Percentiles rank a stretch among this genome's conserved stretches.
Evolutionary conservation across 2,888 invertebrate species (phyloP).

Genomic region (Peribatodes rhomboidaria): DNA sequence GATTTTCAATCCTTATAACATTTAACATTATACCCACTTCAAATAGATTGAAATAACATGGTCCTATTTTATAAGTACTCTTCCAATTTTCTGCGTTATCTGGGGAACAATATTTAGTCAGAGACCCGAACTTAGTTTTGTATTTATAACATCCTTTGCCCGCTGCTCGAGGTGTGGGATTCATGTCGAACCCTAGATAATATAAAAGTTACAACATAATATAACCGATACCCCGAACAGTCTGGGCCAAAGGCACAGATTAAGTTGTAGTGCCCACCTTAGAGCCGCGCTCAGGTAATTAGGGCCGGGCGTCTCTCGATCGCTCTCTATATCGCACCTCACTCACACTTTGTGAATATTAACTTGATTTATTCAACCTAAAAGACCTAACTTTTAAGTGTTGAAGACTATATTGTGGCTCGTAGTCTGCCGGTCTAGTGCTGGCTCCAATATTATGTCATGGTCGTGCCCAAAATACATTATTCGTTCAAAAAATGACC

Average conservation of each 20-base stretch:
- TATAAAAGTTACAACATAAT: neutral
- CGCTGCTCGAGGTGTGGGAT: too few species aligned
- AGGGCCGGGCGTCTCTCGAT: slow-evolving; percentile 2
- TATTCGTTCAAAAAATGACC: too few species aligned
- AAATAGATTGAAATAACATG: too few species aligned
- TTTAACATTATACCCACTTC: too few species aligned
- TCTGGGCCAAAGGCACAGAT: too few species aligned
- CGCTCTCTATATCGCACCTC: slow-evolving; percentile 2
- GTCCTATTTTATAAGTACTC: too few species aligned
- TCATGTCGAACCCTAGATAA: neutral
- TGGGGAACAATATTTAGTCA: too few species aligned
- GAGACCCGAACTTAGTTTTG: too few species aligned
- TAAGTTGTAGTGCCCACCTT: neutral
- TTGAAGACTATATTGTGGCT: neutral
- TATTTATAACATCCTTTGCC: too few species aligned
- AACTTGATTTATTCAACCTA: slow-evolving; percentile 17
- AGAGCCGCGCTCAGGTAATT: slow-evolving; percentile 5
- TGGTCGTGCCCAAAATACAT: neutral
- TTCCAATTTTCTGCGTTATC: too few species aligned
- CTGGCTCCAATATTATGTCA: neutral
- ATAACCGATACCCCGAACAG: neutral
- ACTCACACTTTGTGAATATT: slow-evolving; percentile 10
- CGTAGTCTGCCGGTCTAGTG: neutral
- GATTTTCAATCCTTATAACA: too few species aligned
- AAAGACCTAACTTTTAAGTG: slow-evolving; percentile 14